Conservation (phyloP, 2,113 vertebrate genomes). For the Anhinga rufa region DNA sequence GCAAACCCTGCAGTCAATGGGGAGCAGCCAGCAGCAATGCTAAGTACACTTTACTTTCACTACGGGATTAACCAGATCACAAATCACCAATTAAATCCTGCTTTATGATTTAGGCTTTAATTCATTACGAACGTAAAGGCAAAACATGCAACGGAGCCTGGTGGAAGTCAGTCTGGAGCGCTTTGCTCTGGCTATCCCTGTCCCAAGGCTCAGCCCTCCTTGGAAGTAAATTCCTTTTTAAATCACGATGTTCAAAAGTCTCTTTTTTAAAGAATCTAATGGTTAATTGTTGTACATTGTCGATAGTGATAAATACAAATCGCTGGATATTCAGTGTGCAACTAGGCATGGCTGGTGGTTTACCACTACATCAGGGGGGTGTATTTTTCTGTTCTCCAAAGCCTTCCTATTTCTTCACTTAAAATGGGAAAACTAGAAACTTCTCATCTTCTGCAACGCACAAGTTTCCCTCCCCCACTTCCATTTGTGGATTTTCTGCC, state of each 20-base stretch:
- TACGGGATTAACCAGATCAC: slow-evolving; percentile 45
- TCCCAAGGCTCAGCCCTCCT: not conserved
- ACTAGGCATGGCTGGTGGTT: not conserved
- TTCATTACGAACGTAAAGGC: not conserved
- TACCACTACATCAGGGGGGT: accelerated
- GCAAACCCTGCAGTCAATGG: not conserved
- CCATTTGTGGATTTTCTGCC: not conserved
- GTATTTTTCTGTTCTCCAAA: not conserved
- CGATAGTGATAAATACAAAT: not conserved
- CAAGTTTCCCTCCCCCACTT: not conserved
- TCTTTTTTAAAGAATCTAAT: not conserved
- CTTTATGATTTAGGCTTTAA: not conserved
- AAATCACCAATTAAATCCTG: slow-evolving; percentile 31
- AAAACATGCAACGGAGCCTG: not conserved
- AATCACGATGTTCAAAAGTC: not conserved
- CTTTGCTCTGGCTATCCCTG: not conserved
- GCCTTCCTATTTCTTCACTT: not conserved
- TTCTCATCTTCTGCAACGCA: not conserved
- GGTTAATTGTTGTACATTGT: not conserved
- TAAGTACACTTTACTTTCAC: not conserved
- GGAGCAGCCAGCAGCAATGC: not conserved
- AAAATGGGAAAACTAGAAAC: not conserved
- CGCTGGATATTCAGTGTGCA: not conserved
- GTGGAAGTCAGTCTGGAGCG: not conserved
- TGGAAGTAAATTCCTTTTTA: not conserved